These are phyloP conservation scores for Aplocera efformata DNA, from an alignment of 2,888 invertebrate species.

Conservation along the genomic window DNA sequence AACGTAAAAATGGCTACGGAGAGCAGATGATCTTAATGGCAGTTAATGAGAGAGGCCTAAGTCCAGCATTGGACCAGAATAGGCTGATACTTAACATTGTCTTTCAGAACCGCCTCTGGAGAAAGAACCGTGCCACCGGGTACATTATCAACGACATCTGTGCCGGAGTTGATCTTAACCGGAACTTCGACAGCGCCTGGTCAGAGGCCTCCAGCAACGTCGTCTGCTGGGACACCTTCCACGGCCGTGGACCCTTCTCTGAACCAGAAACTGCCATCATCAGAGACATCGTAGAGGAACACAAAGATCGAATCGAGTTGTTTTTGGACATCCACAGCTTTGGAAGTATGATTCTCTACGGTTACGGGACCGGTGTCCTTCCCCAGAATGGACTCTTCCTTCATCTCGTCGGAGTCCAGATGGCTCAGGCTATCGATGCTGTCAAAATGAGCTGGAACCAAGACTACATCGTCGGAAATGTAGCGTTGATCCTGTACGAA, in stretches of 20 bases:
- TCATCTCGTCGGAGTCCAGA: conserved; percentile 54
- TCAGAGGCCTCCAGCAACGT: conserved; percentile 68
- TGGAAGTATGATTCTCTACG: conserved; percentile 81
- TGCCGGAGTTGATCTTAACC: conserved; percentile 86
- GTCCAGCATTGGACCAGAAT: no score
- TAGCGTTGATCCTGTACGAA: conserved; percentile 69
- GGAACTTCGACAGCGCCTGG: conserved; percentile 88
- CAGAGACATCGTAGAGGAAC: conserved; percentile 74
- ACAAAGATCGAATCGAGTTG: conserved; percentile 73
- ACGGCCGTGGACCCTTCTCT: conserved; percentile 82
- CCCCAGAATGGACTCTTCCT: conserved; percentile 72
- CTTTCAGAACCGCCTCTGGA: conserved; percentile 81
- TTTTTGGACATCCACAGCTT: conserved; percentile 89
- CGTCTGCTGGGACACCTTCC: conserved; percentile 82
- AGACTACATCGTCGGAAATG: conserved; percentile 72
- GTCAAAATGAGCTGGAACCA: conserved; percentile 63
- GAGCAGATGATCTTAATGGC: no score
- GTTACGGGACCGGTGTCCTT: conserved; percentile 56
- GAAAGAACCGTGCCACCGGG: conserved; percentile 81
- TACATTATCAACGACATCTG: conserved; percentile 59
- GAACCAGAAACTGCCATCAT: conserved; percentile 83
- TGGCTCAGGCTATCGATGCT: conserved; percentile 65
- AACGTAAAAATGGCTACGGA: no score
- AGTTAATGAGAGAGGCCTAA: no score
- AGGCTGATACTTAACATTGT: no score